Evolutionary conservation across 1,140 invertebrate genomes (phyloP), one percentile per base, ranked within the genome.

Genomic region (Trichoplusia ni): DNA sequence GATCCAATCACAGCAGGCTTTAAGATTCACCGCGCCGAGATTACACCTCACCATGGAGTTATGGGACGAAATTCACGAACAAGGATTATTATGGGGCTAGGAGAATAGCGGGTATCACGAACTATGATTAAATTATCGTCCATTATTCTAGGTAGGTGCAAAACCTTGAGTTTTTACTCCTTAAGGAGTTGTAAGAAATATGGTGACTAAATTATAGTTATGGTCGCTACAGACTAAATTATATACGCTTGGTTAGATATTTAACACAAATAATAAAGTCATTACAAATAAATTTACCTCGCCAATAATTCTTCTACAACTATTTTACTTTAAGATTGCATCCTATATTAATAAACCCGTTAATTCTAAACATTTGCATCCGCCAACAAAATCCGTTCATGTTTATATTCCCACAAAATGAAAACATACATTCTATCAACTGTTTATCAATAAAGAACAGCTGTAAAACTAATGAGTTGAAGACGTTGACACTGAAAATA

Each of bases 1-100:
- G 72, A 79, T 77, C 74, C 78, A 79, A 81, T 81, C 78, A 75
- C 62, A 46, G 61, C 31, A 44, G 56, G 74, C 61, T 67, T 69
- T 65, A 58, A 71, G 75, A 75, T 74, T 64, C 74, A 77, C 67
- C 72, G 65, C 66, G 67, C 51, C 63, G 68, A 74, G 78, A 77
- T 81, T 81, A 79, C 78, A 60, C 64, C 59, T 44, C 65, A 67
- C 54, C 65, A 64, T 67, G 42, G 72, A 77, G 70, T 82, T 79
- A 81, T 81, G 76, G 74, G 69, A 71, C 71, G 58, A 79, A 81
- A 76, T 82, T 82, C 70, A 73, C 69, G 69, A 67, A 62, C 71
- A 64, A 58, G 69, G 73, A 81, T 82, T 75, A 82, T 72, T 25
- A 71, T 68, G 62, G 68, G 67, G 76, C 73, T 53, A 44, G 18